A percentile compares a stretch with the other conserved stretches of the same genome.
Evolutionary conservation across 1,140 invertebrate genomes (phyloP).

Genomic region (Trichogramma pretiosum): DNA sequence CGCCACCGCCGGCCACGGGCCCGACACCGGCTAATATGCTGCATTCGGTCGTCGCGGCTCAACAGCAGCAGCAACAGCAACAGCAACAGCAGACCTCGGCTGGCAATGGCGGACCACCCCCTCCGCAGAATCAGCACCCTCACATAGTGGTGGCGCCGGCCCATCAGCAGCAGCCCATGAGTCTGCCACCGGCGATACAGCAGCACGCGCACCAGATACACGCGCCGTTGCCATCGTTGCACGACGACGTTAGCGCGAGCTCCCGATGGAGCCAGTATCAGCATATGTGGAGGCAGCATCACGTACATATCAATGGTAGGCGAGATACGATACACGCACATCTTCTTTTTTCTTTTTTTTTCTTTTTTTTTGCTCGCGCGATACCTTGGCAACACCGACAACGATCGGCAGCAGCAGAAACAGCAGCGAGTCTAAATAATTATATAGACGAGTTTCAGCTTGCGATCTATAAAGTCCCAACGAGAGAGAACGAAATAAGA

Average conservation of each 20-base stretch:
- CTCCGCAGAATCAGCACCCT: constrained; percentile 31
- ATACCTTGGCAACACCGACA: no score
- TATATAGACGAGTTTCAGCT: no score
- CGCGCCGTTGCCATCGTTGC: constrained; percentile 42
- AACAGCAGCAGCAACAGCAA: constrained; percentile 30
- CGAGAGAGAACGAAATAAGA: no score
- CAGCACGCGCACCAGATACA: constrained; percentile 42
- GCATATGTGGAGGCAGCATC: constrained; percentile 49
- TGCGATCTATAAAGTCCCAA: no score
- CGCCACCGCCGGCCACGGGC: constrained; percentile 21
- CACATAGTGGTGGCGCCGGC: constrained; percentile 38
- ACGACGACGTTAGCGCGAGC: constrained; percentile 42
- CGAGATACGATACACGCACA: neutral
- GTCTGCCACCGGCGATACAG: constrained; percentile 26
- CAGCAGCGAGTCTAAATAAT: no score
- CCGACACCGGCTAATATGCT: no score
- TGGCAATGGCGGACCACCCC: no score
- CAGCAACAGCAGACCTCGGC: constrained; percentile 34
- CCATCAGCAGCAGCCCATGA: constrained; percentile 29
- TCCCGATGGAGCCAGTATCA: constrained; percentile 49
- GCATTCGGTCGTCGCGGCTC: neutral
- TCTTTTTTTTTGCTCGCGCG: neutral
- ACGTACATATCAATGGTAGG: constrained; percentile 49
- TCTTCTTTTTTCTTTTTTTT: neutral
- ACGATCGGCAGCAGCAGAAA: no score